Evolutionary conservation across 2,797 vertebrate genomes (phyloP).

Genomic region (Enteromius fasciolatus): DNA sequence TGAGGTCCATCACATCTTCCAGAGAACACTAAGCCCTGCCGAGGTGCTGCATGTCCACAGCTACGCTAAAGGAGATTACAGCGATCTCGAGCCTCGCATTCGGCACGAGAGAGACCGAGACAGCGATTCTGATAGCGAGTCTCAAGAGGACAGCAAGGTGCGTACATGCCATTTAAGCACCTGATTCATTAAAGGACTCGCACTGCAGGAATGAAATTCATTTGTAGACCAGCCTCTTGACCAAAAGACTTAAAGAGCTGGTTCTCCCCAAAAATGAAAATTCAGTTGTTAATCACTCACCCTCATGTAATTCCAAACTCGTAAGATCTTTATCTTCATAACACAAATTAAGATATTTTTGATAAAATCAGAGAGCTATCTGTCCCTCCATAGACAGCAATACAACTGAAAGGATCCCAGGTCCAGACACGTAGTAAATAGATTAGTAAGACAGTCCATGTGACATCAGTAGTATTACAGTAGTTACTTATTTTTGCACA

Average conservation of each 20-base stretch:
- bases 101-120: conserved; percentile 71
- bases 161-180: background rate
- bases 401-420: no score
- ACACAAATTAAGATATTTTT: no score
- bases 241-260: background rate
- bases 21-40: conserved; percentile 81
- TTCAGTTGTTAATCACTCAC: no score
- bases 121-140: conserved; percentile 60
- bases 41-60: conserved; percentile 89
- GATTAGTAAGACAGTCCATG: no score
- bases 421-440: no score
- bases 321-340: no score
- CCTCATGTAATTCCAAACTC: no score
- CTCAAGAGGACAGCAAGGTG: conserved; percentile 58
- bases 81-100: conserved; percentile 65
- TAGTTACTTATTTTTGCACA: no score
- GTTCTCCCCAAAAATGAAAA: no score
- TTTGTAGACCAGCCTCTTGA: background rate
- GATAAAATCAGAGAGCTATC: no score
- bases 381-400: no score
- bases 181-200: background rate
- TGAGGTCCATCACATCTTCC: conserved; percentile 71
- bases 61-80: conserved; percentile 85
- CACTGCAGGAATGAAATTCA: background rate
- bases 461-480: no score